Evolutionary conservation across 2,113 vertebrate genomes (phyloP).

Genomic region (Labrus mixtus): DNA sequence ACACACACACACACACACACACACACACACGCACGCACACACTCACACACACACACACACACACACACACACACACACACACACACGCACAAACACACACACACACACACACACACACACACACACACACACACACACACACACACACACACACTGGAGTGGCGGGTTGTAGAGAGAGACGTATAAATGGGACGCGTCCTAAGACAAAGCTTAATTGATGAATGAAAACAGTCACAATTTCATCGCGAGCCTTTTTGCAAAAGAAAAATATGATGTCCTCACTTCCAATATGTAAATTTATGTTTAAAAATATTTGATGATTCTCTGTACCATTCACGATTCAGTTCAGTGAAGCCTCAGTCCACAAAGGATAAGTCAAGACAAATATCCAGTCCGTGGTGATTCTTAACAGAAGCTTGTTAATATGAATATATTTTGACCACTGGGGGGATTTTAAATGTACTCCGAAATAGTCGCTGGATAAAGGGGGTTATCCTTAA

Average conservation of each 20-base stretch:
- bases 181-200: too few relatives aligned
- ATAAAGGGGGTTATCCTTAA: neutral
- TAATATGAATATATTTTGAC: neutral
- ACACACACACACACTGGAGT: too few relatives aligned
- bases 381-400: slow-evolving; percentile 11
- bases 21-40: slow-evolving; percentile 22
- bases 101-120: slow-evolving; percentile 6
- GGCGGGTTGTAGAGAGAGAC: too few relatives aligned
- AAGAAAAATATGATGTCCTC: too few relatives aligned
- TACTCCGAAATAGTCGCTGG: slow-evolving; percentile 14
- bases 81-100: slow-evolving; percentile 19
- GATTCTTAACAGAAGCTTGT: slow-evolving; percentile 6
- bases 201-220: too few relatives aligned
- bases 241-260: too few relatives aligned
- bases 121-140: slow-evolving; percentile 7
- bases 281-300: too few relatives aligned
- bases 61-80: slow-evolving; percentile 22
- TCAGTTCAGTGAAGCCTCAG: neutral
- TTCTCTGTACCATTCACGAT: too few relatives aligned
- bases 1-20: slow-evolving; percentile 14
- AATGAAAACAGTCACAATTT: too few relatives aligned
- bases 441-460: slow-evolving; percentile 3
- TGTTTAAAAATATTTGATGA: too few relatives aligned
- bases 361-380: slow-evolving; percentile 4
- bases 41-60: slow-evolving; percentile 25